Evolutionary conservation across 2,797 vertebrate species (phyloP), one percentile per base, ranked within the genome.

Genomic region (Cottoperca gobio): DNA sequence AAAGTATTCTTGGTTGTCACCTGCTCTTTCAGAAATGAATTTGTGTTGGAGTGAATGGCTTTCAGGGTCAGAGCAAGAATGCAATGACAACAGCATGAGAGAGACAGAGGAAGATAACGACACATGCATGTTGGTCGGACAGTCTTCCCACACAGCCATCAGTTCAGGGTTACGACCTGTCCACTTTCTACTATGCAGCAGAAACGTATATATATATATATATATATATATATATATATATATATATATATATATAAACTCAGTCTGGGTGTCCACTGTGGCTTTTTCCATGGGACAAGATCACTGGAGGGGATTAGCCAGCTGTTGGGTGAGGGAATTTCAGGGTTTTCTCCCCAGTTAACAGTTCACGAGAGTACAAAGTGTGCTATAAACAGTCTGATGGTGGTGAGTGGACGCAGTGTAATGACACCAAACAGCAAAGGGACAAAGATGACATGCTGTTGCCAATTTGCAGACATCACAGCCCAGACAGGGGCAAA

Each of bases 1-100:
- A 89, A 83, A 89, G 88, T 92, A 92, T 93, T 94, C 79, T 64
- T 28, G 86, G 88, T 71, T 55, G 75, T 89, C 93, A 93, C 90
- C 91, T 93, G 93, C 88, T 90, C 81, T 82, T 73, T 67, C 12
- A 69, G 68, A 78, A 85, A 87, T 79, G 82, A 82, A 64, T 59
- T 67, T 64, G 77, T 78, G 57, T 63, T 52, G 76, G 83, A 59
- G 82, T 72, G 69, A 82, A 70, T 78, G 80, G 42, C 82, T 61
- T 73, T 81, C 61, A 69, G 84, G 87, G 86, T 92, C 86, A 74
- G 64, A 70, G 49, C 64, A 77, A 87, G 92, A 92, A 93, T 93
- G 85, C 78, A 68, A 58, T 37, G 70, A 68, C 73, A 70, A 70
- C 70, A 52, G 75, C 57, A 49, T 14, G 73, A 79, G 62, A 81